Evolutionary conservation across 64 coral and sea anemone genomes (phyloP), one percentile per base, ranked within the genome.

Genomic region (Actinia tenebrosa): DNA sequence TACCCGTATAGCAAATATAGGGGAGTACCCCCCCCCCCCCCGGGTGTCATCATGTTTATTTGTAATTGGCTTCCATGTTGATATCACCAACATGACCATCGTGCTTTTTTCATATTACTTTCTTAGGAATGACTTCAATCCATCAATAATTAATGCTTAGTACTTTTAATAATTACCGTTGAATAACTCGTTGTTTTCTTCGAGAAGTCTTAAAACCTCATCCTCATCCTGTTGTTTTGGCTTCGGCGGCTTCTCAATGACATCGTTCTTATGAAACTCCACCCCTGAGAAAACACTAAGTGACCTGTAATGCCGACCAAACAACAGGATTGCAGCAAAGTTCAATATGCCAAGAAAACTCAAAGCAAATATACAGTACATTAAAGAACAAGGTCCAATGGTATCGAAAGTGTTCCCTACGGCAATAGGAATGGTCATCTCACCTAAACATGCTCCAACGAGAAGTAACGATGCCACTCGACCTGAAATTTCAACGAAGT

Each of bases 371-470:
- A 86, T 72, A 23, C 77, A 91, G 11, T 52, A 62, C 80, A 83
- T 80, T 46, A 91, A 26, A 8, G 90, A 54, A 44, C 90, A 91
- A 19, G 90, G 90, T 10, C 90, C 90, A 9, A 91, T 60, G 66
- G 27, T 60, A 11, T 42, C 63, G 5, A 68, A 27, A 43, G 90
- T 91, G 71, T 87, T 87, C 7, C 97, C 97, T 37, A 99, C 86
- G 3, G 84, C 55, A 20, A 99, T 55, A 10, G 97, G 97, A 86
- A 99, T 84, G 27, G 89, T 44, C 97, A 99, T 99, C 23, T 91
- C 93, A 9, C 97, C 97, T 47, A 90, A 77, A 69, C 90, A 90
- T 66, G 93, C 91, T 9, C 93, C 93, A 3, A 99, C 93, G 25
- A 99, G 52, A 10, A 99, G 52, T 68, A 95, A 53, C 4, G 97